phyloP scores from a whole-genome alignment of 2,797 vertebrate species.

The Xerus rutilus region DNA sequence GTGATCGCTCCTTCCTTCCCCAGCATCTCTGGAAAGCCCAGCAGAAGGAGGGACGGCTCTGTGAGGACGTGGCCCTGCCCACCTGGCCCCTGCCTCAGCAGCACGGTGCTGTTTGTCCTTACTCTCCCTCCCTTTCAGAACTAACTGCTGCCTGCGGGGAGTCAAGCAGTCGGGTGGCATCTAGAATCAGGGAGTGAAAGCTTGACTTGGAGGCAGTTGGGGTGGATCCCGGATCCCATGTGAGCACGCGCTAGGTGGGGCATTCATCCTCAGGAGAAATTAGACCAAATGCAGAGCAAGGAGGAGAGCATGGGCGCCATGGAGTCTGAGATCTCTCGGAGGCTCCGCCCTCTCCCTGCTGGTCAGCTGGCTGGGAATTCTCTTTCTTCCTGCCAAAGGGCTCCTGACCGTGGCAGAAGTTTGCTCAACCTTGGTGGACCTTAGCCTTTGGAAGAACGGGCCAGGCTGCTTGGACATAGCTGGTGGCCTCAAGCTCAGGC shows the following conservation, averaged over 20 bases:
- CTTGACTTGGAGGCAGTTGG: too few species aligned
- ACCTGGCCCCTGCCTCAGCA: too few species aligned
- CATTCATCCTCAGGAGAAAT: not conserved
- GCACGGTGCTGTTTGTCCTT: accelerated
- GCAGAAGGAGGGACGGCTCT: not conserved
- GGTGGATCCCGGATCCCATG: accelerated
- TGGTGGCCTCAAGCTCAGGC: constrained; percentile 55
- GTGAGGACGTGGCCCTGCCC: accelerated
- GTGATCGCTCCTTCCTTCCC: not conserved
- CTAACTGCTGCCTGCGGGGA: not conserved
- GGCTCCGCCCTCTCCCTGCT: accelerated
- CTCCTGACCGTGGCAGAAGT: accelerated
- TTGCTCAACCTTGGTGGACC: not conserved
- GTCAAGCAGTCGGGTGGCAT: accelerated
- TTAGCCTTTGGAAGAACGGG: constrained; percentile 74
- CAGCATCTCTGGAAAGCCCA: accelerated
- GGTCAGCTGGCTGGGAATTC: not conserved
- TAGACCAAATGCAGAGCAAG: too few species aligned
- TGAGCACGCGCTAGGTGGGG: not conserved
- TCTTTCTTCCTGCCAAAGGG: not conserved
- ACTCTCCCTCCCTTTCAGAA: not conserved
- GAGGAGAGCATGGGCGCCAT: accelerated
- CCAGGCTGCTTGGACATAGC: constrained; percentile 31
- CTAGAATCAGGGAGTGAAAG: not conserved
- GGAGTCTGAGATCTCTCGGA: accelerated